phyloP scores from a whole-genome alignment of 2,888 invertebrate species.

The Axea sp. region DNA sequence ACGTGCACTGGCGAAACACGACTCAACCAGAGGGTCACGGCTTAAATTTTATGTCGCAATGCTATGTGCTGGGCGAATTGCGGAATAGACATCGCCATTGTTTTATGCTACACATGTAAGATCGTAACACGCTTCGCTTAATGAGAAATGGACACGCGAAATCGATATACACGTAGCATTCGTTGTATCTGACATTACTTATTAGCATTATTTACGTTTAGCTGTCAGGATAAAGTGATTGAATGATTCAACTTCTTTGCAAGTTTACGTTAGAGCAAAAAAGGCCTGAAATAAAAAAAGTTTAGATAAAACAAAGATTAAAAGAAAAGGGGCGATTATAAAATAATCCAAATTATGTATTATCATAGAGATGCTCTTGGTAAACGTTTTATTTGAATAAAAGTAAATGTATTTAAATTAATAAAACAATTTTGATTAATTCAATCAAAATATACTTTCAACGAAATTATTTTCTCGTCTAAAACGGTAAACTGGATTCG shows the following conservation, averaged over 20 bases:
- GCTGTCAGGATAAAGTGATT: slow-evolving; percentile 10
- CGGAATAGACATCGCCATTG: slow-evolving; percentile 61
- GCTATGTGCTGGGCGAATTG: slow-evolving; percentile 49
- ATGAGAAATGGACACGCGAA: slow-evolving; percentile 77
- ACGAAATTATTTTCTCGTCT: too few relatives aligned
- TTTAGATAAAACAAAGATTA: too few relatives aligned
- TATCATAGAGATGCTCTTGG: too few relatives aligned
- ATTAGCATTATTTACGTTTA: slow-evolving; percentile 43
- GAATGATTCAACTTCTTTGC: not conserved
- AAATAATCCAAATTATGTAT: too few relatives aligned
- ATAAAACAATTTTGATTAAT: too few relatives aligned
- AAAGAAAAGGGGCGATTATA: too few relatives aligned
- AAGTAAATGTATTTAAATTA: too few relatives aligned
- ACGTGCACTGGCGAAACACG: slow-evolving; percentile 55
- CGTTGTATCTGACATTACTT: slow-evolving; percentile 43
- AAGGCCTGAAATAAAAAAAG: too few relatives aligned
- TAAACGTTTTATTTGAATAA: too few relatives aligned
- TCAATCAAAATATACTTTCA: too few relatives aligned
- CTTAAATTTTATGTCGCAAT: slow-evolving; percentile 59
- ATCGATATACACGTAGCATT: slow-evolving; percentile 71
- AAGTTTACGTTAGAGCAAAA: too few relatives aligned
- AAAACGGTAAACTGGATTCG: too few relatives aligned
- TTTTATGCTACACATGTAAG: slow-evolving; percentile 70
- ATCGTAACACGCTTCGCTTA: slow-evolving; percentile 72
- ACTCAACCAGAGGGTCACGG: slow-evolving; percentile 51